Percentiles rank a stretch among this genome's conserved stretches.
phyloP scores from a whole-genome alignment of 2,888 invertebrate species.

The Creontiades dilutus region DNA sequence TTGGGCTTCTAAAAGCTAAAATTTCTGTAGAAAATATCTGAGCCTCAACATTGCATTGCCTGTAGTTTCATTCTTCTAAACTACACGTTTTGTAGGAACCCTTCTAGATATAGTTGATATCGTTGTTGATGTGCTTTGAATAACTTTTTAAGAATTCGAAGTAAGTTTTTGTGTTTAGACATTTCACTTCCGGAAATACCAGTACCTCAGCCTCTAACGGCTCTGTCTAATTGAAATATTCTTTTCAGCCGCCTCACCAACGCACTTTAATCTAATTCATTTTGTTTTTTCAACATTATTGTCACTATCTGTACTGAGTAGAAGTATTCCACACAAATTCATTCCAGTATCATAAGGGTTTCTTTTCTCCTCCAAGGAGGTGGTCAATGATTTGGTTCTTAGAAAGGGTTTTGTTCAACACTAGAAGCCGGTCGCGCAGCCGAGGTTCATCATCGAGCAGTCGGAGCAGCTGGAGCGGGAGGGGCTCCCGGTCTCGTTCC shows the following conservation, averaged over 20 bases:
- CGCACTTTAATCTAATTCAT: constrained; percentile 20
- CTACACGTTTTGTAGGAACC: no score
- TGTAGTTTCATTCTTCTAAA: no score
- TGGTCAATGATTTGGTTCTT: constrained; percentile 15
- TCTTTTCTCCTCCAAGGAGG: constrained; percentile 15
- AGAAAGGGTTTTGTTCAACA: constrained; percentile 63
- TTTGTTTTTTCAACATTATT: background rate
- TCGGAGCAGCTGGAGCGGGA: constrained; percentile 78
- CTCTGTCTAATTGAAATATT: no score
- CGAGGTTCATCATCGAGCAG: constrained; percentile 80
- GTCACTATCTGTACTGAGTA: background rate
- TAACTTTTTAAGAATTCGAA: no score
- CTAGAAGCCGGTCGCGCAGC: constrained; percentile 75
- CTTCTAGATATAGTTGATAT: no score
- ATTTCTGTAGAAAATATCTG: no score
- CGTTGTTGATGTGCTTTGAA: no score
- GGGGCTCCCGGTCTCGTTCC: constrained; percentile 82
- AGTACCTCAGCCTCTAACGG: no score
- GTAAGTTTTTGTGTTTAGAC: no score
- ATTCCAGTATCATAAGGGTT: constrained; percentile 13
- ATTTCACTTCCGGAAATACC: no score
- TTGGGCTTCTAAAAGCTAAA: no score
- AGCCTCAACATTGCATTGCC: no score
- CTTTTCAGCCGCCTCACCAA: constrained; percentile 5
- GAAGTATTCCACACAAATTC: background rate